phyloP scores from a whole-genome alignment of 2,797 vertebrate genomes.

The Margarornis squamiger region DNA sequence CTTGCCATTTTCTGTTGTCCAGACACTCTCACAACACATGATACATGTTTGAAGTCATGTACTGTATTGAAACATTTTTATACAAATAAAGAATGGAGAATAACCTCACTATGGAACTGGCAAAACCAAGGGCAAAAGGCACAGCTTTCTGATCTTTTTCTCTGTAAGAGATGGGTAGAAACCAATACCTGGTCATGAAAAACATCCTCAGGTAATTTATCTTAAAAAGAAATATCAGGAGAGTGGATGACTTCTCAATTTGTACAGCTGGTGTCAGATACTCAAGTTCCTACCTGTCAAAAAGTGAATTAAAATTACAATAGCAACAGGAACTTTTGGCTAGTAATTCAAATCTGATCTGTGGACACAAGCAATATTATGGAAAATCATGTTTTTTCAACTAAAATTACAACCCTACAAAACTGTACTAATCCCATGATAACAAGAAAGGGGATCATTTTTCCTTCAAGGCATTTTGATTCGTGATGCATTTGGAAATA shows the following conservation, averaged over 20 bases:
- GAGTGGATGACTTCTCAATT: constrained; percentile 11
- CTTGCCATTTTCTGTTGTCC: constrained; percentile 8
- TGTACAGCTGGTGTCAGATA: background rate
- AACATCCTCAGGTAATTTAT: constrained; percentile 34
- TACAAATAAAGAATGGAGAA: constrained; percentile 49
- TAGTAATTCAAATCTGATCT: constrained; percentile 26
- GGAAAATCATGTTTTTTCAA: constrained; percentile 16
- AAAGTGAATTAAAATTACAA: constrained; percentile 3
- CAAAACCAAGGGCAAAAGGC: background rate
- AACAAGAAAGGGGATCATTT: background rate
- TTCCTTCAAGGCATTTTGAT: constrained; percentile 2
- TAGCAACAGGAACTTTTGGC: constrained; percentile 15
- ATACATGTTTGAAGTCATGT: constrained; percentile 42
- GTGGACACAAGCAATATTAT: background rate
- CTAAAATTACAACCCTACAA: constrained; percentile 27
- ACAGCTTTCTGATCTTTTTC: background rate
- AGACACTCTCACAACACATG: background rate
- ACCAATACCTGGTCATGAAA: background rate
- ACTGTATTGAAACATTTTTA: constrained; percentile 7
- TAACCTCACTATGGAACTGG: background rate
- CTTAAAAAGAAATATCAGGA: constrained; percentile 22
- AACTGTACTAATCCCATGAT: background rate
- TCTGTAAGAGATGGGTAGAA: background rate
- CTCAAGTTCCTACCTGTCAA: background rate
- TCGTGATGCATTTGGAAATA: constrained; percentile 4